Base-by-base conservation (phyloP, 2,888 invertebrate genomes). In the Polydrusus cervinus region DNA sequence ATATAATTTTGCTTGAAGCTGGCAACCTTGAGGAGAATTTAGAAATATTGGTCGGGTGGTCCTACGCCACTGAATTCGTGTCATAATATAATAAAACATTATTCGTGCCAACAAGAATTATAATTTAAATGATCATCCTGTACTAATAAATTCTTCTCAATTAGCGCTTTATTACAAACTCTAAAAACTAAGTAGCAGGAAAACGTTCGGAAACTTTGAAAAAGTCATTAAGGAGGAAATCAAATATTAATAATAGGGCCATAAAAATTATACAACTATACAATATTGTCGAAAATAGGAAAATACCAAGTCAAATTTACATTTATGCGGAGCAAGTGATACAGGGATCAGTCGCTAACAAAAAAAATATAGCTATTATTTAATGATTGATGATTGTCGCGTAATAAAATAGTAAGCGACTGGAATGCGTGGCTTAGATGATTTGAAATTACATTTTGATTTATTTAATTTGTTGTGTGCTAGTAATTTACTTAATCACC, bases 241-340 rank as follows among this genome's bases (percentile, higher is more conserved):
- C 64, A 64, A 64, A 64, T 64, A 64, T 64, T 64, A 64, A 64
- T 64, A 64, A 62, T 49, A 14, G 14, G 47, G 64, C 30, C 64
- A 10, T 64, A 47, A 64, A 64, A 64, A 49, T 64, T 64, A 64
- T 64, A 30, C 49, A 20, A 47, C 64, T 47, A 64, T 47, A 49
- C 64, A 64, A 64, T 64, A 64, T 40, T 47, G 64, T 47, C 64
- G 64, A 64, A 64, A 64, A 64, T 64, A 64, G 49, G 47, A 64
- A 62, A 64, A 47, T 64, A 14, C 47, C 25, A 1, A 64, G 25
- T 49, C 10, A 30, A 14, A 64, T 64, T 64, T 64, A 14, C 64
- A 64, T 64, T 64, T 64, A 49, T 14, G 30, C 30, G 10, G 47
- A 49, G 30, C 0, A 8, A n/a, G 13, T 43, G 16, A n/a, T 62